Evolutionary conservation across 1,140 invertebrate genomes (phyloP), one percentile per base, ranked within the genome.

Genomic region (Drosophila nebulosa): DNA sequence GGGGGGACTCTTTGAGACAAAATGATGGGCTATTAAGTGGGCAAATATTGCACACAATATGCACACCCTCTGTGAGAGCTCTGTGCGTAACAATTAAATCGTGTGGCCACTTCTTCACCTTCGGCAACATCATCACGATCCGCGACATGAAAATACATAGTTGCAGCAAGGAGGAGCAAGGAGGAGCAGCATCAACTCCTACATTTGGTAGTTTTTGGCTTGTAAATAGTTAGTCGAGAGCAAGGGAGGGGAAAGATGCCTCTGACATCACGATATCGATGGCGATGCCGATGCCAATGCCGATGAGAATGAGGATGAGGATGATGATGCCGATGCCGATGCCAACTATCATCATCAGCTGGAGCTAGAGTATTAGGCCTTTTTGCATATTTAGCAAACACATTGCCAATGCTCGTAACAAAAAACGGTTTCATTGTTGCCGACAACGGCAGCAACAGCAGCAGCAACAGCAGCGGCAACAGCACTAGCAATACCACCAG

Each of bases 81-180:
- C 7, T 89, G 85, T 89, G 85, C 85, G 85, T 89, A 89, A 89
- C 85, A 89, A 89, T 89, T 89, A 89, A 89, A 89, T 89, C 85
- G 85, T 89, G 85, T 89, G 65, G 85, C 78, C 78, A 70, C 77
- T 74, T 65, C 69, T 69, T 70, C 79, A 26, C 53, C 39, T 52
- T 22, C 39, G 76, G 60, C 78, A 88, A 88, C 81, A 88, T 78
- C 81, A 86, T 86, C 81, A 86, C 81, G 81, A 86, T 86, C 83
- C 83, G 83, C 83, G 83, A 88, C 83, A 86, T 71, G 81, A 83
- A 81, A 88, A 86, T 88, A 46, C 39, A 46, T 46, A 83, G 81
- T 88, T 83, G 78, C 83, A 80, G 30, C 24, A 4, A n/a, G 24
- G 2, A 24, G 24, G 2, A 24, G 24, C 24, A 24, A 4, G 24